Percentiles rank a stretch among this genome's conserved stretches.
These are phyloP conservation scores for Lethocerus indicus DNA, from an alignment of 1,140 invertebrate species.

Conservation along the genomic window DNA sequence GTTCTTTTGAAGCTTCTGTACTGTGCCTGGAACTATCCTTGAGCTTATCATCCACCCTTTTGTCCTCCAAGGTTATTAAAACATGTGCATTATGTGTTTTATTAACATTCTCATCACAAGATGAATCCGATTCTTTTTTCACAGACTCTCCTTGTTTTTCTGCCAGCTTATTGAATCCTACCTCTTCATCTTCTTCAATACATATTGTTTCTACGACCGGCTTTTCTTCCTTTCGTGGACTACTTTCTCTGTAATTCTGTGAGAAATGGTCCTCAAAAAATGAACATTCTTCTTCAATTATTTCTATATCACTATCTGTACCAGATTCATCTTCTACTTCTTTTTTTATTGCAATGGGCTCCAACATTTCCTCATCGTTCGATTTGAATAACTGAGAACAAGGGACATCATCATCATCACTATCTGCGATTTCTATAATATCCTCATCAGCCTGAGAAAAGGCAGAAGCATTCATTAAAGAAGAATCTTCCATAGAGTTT, in stretches of 20 bases:
- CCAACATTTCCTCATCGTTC: background rate
- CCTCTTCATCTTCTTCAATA: no score
- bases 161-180: no score
- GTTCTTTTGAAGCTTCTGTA: no score
- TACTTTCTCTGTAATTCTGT: background rate
- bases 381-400: slow-evolving; percentile 1
- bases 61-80: no score
- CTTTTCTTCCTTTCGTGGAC: background rate
- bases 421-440: background rate
- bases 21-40: no score
- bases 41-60: no score
- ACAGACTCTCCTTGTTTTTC: no score
- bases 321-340: background rate
- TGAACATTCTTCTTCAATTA: slow-evolving; percentile 1
- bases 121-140: no score
- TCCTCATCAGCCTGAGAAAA: background rate
- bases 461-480: no score
- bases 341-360: background rate
- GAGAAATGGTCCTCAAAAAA: slow-evolving; percentile 1
- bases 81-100: no score
- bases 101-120: no score
- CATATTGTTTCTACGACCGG: background rate
- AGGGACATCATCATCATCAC: background rate
- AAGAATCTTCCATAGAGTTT: no score
- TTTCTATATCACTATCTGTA: background rate